phyloP scores from a whole-genome alignment of 2,888 invertebrate species.

The Pristionchus exspectatus region DNA sequence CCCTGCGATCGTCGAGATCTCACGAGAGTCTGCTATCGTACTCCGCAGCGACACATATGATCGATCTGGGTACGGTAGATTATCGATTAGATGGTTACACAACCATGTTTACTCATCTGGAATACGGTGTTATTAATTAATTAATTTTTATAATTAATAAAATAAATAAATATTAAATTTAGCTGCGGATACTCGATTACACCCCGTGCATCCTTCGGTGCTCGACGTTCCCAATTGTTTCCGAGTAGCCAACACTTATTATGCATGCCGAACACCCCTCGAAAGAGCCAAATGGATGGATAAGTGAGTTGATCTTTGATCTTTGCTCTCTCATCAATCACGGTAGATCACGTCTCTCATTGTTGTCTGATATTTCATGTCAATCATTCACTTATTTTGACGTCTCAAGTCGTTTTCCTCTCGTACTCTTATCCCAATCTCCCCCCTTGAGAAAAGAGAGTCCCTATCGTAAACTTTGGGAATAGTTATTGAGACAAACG shows the following conservation, averaged over 20 bases:
- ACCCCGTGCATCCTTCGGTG: conserved; percentile 77
- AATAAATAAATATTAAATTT: not conserved
- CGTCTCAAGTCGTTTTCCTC: not conserved
- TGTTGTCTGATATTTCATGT: not conserved
- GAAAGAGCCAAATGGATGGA: conserved; percentile 78
- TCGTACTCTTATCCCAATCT: conserved; percentile 10
- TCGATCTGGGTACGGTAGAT: conserved; percentile 72
- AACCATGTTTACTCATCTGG: not conserved
- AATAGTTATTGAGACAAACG: not conserved
- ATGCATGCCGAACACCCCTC: conserved; percentile 75
- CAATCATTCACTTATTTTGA: conserved; percentile 17
- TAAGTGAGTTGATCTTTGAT: conserved; percentile 67
- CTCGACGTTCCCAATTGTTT: conserved; percentile 77
- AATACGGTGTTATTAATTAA: not conserved
- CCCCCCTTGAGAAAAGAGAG: not conserved
- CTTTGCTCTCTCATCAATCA: not conserved
- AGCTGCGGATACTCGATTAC: conserved; percentile 70
- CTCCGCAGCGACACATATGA: conserved; percentile 74
- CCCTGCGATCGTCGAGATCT: conserved; percentile 70
- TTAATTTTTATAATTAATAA: not conserved
- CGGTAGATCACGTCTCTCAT: not conserved
- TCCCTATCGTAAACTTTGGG: not conserved
- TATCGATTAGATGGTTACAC: not conserved
- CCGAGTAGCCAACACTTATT: conserved; percentile 76
- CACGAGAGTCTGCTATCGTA: conserved; percentile 77